phyloP scores from a whole-genome alignment of 2,888 invertebrate genomes.

The Eilema caniola region DNA sequence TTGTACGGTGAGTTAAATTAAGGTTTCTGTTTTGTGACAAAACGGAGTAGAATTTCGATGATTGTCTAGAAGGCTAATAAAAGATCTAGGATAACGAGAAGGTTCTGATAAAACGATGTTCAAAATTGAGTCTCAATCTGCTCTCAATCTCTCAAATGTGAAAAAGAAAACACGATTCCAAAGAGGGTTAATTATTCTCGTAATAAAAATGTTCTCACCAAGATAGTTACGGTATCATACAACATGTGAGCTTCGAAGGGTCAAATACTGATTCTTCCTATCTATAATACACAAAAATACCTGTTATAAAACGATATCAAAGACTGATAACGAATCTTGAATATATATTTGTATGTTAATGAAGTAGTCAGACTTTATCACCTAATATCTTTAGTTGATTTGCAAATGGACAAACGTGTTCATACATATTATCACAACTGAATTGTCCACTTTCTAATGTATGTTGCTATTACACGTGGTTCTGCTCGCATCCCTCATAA shows the following conservation, averaged over 20 bases:
- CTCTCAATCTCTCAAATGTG: no score
- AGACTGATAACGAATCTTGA: not conserved
- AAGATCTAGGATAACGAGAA: no score
- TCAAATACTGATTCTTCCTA: not conserved
- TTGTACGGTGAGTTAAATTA: not conserved
- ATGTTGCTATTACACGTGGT: not conserved
- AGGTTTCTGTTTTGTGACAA: not conserved
- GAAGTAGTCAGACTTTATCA: not conserved
- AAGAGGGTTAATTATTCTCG: no score
- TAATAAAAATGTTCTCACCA: no score
- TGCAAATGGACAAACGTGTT: conserved; percentile 1
- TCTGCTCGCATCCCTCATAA: no score
- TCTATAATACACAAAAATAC: not conserved
- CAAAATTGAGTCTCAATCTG: no score
- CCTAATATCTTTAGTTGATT: conserved; percentile 1
- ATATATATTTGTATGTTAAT: not conserved
- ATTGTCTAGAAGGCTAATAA: no score
- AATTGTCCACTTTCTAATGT: conserved; percentile 3
- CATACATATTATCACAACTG: not conserved
- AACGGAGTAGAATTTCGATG: not conserved
- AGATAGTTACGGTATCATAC: no score
- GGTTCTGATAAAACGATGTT: no score
- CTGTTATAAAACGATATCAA: not conserved
- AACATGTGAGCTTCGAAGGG: not conserved
- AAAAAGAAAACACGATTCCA: no score